Conservation (phyloP, 1,140 invertebrate species). For the Sycophaga agraensis region DNA sequence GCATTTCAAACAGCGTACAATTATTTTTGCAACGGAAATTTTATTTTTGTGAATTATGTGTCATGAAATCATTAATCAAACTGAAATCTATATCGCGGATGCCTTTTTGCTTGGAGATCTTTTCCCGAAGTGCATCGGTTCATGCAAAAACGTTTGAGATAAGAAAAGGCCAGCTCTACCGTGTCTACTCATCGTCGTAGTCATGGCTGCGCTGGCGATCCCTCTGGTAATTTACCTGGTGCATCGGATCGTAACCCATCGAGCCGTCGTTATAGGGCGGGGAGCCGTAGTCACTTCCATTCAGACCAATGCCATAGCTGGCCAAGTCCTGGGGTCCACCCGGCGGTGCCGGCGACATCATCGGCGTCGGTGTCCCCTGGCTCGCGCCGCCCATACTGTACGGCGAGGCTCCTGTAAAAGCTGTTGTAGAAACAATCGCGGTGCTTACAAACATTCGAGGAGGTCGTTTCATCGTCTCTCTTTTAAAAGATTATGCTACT, state of each 20-base stretch:
- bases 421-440: conserved; percentile 60
- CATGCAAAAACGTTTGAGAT: conserved; percentile 17
- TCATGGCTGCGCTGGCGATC: conserved; percentile 32
- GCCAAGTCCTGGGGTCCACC: conserved; percentile 76
- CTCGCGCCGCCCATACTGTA: conserved; percentile 85
- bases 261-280: conserved; percentile 80
- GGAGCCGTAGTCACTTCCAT: conserved; percentile 80
- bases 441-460: conserved; percentile 57
- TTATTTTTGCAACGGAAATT: too few relatives aligned
- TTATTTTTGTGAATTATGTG: too few relatives aligned
- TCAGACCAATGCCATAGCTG: conserved; percentile 84
- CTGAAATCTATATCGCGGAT: too few relatives aligned
- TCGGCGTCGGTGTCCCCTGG: conserved; percentile 84
- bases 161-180: conserved; percentile 32
- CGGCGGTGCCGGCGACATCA: conserved; percentile 90
- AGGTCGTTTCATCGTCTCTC: conserved; percentile 39
- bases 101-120: not conserved
- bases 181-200: conserved; percentile 33
- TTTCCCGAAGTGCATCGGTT: not conserved
- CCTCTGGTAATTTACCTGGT: conserved; percentile 64
- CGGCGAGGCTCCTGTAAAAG: conserved; percentile 79
- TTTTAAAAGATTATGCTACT: too few relatives aligned
- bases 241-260: conserved; percentile 86
- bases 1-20: too few relatives aligned
- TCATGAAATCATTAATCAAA: too few relatives aligned